Conservation (phyloP, 2,888 invertebrate genomes). For the Proisotoma minuta region DNA sequence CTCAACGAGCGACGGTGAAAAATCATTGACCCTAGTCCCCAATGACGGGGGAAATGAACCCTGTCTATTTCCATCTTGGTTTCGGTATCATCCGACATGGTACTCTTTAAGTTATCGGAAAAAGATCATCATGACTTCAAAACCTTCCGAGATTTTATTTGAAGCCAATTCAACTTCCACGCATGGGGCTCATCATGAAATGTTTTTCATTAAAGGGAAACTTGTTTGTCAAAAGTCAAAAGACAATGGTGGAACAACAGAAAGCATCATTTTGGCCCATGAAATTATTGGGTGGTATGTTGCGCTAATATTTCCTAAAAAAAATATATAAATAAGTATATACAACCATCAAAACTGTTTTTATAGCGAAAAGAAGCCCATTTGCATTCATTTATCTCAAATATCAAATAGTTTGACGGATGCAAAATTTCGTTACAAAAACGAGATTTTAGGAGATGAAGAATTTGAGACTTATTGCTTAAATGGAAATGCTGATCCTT, state of each 20-base stretch:
- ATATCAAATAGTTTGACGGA: too few relatives aligned
- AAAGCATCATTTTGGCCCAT: background rate
- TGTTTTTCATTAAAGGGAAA: too few relatives aligned
- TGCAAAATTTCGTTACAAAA: too few relatives aligned
- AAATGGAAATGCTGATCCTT: too few relatives aligned
- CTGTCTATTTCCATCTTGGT: constrained; percentile 18
- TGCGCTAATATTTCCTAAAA: too few relatives aligned
- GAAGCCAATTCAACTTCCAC: background rate
- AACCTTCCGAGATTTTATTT: background rate
- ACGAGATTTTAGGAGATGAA: too few relatives aligned
- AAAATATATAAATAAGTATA: too few relatives aligned
- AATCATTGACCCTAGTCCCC: background rate
- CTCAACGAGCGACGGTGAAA: constrained; percentile 8
- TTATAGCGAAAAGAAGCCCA: too few relatives aligned
- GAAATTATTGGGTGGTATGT: background rate
- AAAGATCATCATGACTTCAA: background rate
- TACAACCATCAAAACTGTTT: too few relatives aligned
- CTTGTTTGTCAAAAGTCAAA: background rate
- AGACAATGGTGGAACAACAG: background rate
- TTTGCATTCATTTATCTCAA: too few relatives aligned
- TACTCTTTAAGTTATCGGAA: background rate
- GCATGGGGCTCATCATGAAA: background rate
- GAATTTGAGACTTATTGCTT: too few relatives aligned
- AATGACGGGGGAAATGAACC: background rate
- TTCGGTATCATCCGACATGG: constrained; percentile 1